A percentile compares a stretch with the other conserved stretches of the same genome.
Conservation (phyloP, 1,140 invertebrate species). For the Drosophila nebulosa region DNA sequence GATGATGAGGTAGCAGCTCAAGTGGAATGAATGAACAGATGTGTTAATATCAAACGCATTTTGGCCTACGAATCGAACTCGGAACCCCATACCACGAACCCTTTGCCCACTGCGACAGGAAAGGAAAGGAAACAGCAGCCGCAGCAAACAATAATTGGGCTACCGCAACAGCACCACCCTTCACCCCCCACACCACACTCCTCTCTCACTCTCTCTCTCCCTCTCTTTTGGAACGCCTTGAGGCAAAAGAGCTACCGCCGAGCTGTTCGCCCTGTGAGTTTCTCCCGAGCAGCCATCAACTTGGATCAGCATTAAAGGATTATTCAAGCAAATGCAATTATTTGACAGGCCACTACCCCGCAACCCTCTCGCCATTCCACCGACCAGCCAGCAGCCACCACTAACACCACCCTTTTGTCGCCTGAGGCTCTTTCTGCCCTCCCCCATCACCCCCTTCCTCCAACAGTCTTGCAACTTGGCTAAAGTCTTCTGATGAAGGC, state of each 20-base stretch:
- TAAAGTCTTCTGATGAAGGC: constrained; percentile 24
- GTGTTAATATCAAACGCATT: constrained; percentile 80
- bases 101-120: constrained; percentile 30
- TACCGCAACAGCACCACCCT: constrained; percentile 66
- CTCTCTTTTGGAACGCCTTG: constrained; percentile 9
- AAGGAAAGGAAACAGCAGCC: neutral
- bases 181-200: neutral
- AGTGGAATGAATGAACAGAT: constrained; percentile 81
- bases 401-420: constrained; percentile 23
- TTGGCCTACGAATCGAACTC: constrained; percentile 18
- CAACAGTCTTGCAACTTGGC: neutral
- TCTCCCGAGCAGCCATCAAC: constrained; percentile 46
- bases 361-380: constrained; percentile 3
- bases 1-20: constrained; percentile 54
- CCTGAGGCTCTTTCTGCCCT: neutral
- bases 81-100: constrained; percentile 38
- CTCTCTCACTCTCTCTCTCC: neutral
- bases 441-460: neutral
- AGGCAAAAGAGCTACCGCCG: neutral
- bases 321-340: constrained; percentile 80
- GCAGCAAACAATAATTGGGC: constrained; percentile 69
- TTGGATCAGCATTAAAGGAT: constrained; percentile 80
- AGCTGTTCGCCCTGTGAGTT: neutral
- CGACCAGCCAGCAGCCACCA: neutral
- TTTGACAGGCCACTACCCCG: constrained; percentile 54